These are phyloP conservation scores for Cyphomyrmex costatus DNA, from an alignment of 1,140 invertebrate species.

Conservation along the genomic window DNA sequence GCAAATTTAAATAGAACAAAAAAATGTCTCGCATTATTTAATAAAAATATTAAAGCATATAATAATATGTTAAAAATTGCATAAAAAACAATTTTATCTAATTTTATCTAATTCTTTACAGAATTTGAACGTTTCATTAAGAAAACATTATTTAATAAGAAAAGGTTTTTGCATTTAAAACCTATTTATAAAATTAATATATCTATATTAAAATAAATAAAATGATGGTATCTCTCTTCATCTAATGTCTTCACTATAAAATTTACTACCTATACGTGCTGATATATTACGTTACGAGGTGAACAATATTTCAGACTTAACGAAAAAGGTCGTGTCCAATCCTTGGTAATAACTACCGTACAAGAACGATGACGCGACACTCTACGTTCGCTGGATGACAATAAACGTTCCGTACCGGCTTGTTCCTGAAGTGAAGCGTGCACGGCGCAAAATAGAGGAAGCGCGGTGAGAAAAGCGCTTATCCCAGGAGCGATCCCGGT, in stretches of 20 bases:
- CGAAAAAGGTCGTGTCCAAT: conserved; percentile 31
- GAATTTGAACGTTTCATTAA: not conserved
- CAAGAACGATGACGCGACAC: conserved; percentile 37
- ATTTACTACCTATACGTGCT: conserved; percentile 5
- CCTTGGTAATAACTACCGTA: conserved; percentile 27
- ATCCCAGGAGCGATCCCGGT: conserved; percentile 69
- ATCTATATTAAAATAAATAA: conserved; percentile 17
- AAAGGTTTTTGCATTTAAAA: not conserved
- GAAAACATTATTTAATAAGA: not conserved
- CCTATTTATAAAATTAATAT: not conserved
- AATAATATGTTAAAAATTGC: not conserved
- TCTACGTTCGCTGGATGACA: conserved; percentile 24
- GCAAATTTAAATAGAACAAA: not conserved
- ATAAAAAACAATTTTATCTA: not conserved
- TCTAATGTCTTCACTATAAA: not conserved
- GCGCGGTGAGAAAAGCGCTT: conserved; percentile 61
- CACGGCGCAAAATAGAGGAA: conserved; percentile 12
- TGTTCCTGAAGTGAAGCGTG: conserved; percentile 37
- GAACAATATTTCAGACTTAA: conserved; percentile 11
- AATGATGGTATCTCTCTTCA: not conserved
- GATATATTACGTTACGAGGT: not conserved
- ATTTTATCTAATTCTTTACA: not conserved
- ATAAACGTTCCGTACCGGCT: conserved; percentile 43
- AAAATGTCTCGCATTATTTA: conserved; percentile 10
- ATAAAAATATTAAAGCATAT: not conserved